These are phyloP conservation scores for Paraescarpia echinospica DNA, from an alignment of 1,140 invertebrate species.

Conservation along the genomic window DNA sequence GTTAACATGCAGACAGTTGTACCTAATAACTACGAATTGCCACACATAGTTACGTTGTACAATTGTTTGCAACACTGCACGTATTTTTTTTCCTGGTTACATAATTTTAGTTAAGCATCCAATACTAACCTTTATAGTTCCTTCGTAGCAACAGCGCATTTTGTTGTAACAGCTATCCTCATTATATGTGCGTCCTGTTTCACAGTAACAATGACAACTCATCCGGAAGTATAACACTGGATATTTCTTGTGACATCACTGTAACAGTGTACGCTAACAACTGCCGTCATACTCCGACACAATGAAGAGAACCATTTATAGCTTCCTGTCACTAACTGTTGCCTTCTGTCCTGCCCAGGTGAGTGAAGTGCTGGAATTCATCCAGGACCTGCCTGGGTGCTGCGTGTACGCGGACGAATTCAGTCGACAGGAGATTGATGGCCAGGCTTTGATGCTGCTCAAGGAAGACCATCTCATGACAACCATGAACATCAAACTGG, in stretches of 20 bases:
- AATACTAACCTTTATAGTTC: too few relatives aligned
- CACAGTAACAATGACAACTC: too few relatives aligned
- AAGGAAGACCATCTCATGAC: conserved; percentile 93
- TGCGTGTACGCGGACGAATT: conserved; percentile 93
- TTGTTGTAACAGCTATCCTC: too few relatives aligned
- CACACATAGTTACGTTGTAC: too few relatives aligned
- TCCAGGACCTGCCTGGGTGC: conserved; percentile 83
- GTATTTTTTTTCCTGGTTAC: too few relatives aligned
- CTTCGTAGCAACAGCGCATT: too few relatives aligned
- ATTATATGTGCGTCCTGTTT: too few relatives aligned
- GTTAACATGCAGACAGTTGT: too few relatives aligned
- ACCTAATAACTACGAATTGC: too few relatives aligned
- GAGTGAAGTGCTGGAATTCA: conserved; percentile 74
- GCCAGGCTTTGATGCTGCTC: conserved; percentile 75
- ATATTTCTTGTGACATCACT: background rate
- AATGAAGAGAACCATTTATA: background rate
- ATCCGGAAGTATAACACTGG: too few relatives aligned
- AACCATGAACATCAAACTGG: conserved; percentile 92
- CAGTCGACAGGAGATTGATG: conserved; percentile 89
- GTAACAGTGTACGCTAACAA: background rate
- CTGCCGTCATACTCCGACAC: background rate
- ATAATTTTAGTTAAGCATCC: too few relatives aligned
- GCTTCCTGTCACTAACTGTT: background rate
- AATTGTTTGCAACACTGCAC: too few relatives aligned
- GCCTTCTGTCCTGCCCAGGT: conserved; percentile 44